Evolutionary conservation across 2,888 invertebrate species (phyloP).

Genomic region (Lasioglossum calceatum): DNA sequence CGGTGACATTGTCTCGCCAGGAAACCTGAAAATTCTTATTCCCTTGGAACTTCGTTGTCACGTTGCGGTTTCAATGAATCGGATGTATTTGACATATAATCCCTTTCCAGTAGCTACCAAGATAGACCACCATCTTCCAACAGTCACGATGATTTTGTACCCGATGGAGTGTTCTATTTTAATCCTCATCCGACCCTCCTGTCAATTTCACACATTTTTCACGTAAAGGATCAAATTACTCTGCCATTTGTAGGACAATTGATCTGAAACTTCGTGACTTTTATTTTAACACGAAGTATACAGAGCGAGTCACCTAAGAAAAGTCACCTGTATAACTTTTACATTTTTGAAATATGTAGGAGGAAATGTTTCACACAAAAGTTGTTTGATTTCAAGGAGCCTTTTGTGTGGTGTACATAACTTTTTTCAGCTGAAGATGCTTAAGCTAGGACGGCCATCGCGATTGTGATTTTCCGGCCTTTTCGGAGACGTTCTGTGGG

Average conservation of each 20-base stretch:
- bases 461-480: slow-evolving; percentile 29
- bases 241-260: neutral
- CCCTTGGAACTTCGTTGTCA: neutral
- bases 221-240: too few species aligned
- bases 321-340: too few species aligned
- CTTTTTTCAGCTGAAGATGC: too few species aligned
- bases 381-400: too few species aligned
- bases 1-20: slow-evolving; percentile 29
- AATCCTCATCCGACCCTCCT: neutral
- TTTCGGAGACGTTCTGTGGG: slow-evolving; percentile 21
- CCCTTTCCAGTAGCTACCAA: neutral
- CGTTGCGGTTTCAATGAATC: neutral
- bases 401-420: too few species aligned
- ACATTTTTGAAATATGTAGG: too few species aligned
- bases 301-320: too few species aligned
- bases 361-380: too few species aligned
- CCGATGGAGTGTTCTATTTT: neutral
- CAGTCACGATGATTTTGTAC: neutral
- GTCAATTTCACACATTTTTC: neutral
- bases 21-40: neutral
- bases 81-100: neutral
- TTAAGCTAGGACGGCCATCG: neutral
- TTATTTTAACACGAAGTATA: too few species aligned
- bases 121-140: neutral
- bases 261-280: too few species aligned